A percentile compares a stretch with the other conserved stretches of the same genome.
phyloP scores from a whole-genome alignment of 2,888 invertebrate species.

The Panorpa germanica region DNA sequence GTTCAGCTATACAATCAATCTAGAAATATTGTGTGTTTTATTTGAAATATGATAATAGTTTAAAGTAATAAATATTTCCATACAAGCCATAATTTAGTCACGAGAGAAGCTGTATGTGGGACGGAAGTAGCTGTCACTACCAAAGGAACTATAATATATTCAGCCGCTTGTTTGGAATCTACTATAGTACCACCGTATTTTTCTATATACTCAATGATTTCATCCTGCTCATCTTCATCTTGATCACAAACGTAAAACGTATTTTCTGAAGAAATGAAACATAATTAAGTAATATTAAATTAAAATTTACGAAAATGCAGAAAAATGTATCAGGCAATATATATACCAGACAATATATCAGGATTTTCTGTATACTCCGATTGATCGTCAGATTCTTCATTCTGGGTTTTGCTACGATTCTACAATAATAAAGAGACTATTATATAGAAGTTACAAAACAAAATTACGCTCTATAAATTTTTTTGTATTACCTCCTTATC shows the following conservation, averaged over 20 bases:
- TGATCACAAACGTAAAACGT: conserved; percentile 15
- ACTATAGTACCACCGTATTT: conserved; percentile 24
- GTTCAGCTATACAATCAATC: conserved; percentile 44
- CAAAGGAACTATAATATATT: conserved; percentile 24
- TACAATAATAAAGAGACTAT: too few species aligned
- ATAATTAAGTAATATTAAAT: neutral
- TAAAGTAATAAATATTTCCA: neutral
- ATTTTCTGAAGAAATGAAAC: conserved; percentile 15
- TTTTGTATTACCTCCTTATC: too few species aligned
- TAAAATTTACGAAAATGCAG: conserved; percentile 19
- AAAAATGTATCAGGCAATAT: too few species aligned
- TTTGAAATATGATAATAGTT: neutral
- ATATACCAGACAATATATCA: too few species aligned
- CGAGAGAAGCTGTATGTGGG: neutral
- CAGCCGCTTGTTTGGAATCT: conserved; percentile 20
- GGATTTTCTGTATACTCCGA: too few species aligned
- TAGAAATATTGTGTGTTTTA: conserved; percentile 17
- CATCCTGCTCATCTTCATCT: conserved; percentile 29
- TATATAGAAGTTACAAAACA: too few species aligned
- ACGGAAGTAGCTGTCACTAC: conserved; percentile 27
- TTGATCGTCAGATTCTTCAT: too few species aligned
- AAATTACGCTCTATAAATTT: too few species aligned
- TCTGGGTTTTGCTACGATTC: too few species aligned
- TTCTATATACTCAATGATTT: conserved; percentile 24
- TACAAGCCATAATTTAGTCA: neutral